Evolutionary conservation across 2,888 invertebrate genomes (phyloP), one percentile per base, ranked within the genome.

Genomic region (Tetragonisca angustula): DNA sequence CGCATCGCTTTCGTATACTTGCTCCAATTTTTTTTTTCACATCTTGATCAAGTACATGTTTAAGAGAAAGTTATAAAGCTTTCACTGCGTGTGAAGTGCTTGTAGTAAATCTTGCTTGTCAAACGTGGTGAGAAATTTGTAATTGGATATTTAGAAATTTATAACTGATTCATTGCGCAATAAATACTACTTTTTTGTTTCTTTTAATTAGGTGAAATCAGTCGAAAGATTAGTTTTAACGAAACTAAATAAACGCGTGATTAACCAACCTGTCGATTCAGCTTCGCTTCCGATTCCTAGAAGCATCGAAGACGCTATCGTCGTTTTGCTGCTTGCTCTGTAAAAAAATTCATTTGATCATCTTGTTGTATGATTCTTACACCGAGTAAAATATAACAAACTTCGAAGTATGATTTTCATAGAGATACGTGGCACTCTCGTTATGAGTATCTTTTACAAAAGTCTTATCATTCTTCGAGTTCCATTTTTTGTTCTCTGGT

Each of bases 1-100:
- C 54, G 73, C 24, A 82, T 87, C 83, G 89, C 91, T 91, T 91
- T 91, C 90, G 79, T 89, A 88, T 59, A 49, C 81, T 72, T 79
- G 87, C 70, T 87, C 90, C 70, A 89, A 83, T 89, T 92, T 86
- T 85, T 27, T 27, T 73, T 21, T 68, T 50, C 68, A 79, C 76
- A 76, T 87, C 87, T 76, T 59, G 84, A 87, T 49, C 67, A 75
- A 76, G 65, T 68, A 49, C 74, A 75, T 50, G 62, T 74, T 24
- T 68, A 50, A 74, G 90, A 75, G 91, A 92, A 92, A 92, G 91
- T 89, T 76, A 61, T 49, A 72, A 79, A 84, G 86, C 90, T 92
- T 91, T 92, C 92, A 88, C 91, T 82, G 72, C 75, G 84, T 76
- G 43, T 43, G 43, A 43, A 70, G 24, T 56, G 70, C 52, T 83